A percentile compares a stretch with the other conserved stretches of the same genome.
These are phyloP conservation scores for Gallinago jamesoni DNA, from an alignment of 2,113 vertebrate genomes.

Conservation along the genomic window DNA sequence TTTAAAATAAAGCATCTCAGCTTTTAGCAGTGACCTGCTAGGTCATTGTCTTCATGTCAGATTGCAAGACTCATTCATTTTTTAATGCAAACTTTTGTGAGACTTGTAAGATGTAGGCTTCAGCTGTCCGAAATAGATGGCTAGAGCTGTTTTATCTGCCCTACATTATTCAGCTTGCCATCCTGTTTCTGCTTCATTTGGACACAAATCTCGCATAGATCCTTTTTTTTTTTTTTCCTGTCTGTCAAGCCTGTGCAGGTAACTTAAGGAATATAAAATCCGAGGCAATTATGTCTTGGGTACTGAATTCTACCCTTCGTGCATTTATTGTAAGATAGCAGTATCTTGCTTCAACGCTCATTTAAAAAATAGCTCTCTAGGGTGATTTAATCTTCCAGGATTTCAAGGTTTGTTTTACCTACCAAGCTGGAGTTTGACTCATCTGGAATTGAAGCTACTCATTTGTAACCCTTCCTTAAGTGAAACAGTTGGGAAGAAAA, in stretches of 20 bases:
- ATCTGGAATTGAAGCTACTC: neutral
- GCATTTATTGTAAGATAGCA: neutral
- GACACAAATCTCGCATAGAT: neutral
- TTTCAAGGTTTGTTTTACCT: conserved; percentile 31
- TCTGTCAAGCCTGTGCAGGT: neutral
- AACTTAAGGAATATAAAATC: neutral
- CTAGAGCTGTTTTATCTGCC: neutral
- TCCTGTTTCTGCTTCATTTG: neutral
- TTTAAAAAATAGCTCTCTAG: conserved; percentile 5
- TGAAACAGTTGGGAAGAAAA: neutral
- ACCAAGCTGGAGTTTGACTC: neutral
- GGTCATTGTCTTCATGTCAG: neutral
- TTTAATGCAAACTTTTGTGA: neutral
- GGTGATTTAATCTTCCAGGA: neutral
- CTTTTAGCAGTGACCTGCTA: neutral
- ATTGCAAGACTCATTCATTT: neutral
- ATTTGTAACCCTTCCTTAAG: neutral
- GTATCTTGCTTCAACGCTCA: neutral
- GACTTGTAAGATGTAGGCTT: neutral
- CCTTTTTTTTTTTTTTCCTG: neutral
- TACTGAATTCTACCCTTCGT: neutral
- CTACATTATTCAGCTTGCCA: neutral
- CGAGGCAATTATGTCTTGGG: neutral
- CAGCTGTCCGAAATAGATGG: neutral
- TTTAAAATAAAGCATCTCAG: neutral